Evolutionary conservation across 2,888 invertebrate genomes (phyloP), one percentile per base, ranked within the genome.

Genomic region (Augochlorella aurata): DNA sequence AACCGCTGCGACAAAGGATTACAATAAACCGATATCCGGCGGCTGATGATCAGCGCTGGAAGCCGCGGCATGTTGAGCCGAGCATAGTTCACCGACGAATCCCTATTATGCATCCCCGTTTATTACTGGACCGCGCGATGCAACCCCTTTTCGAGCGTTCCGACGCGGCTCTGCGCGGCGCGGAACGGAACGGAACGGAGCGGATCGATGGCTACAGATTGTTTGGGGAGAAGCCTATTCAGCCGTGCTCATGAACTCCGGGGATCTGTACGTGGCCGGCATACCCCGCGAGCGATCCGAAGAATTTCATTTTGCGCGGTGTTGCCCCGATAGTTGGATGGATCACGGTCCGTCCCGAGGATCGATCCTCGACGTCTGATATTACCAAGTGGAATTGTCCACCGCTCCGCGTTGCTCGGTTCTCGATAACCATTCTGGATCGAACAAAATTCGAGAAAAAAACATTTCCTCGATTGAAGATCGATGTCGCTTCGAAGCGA

Each of bases 21-120:
- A 71, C 74, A 49, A 73, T 78, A 81, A 86, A 84, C 84, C 84
- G 85, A 88, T 88, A 88, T 79, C 77, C 84, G 69, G 77, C 81
- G 82, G 80, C 80, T 85, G 77, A 76, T 85, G 83, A 88, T 88
- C 87, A 85, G 67, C 47, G 75, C 18, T 63, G 52, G 76, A 79
- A 77, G 66, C 86, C 54, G 74, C 54, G 78, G 73, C 79, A 75
- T 71, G 82, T 58, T 78, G 78, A 85, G 77, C 79, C 50, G 71
- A 70, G 77, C 68, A 85, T 79, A 84, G 79, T 81, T 86, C 77
- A 16, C 74, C 49, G 54, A 68, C 63, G 81, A 79, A 77, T 77
- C 75, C 47, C 78, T 77, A 67, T 67, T 83, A 74, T 74, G 76
- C 73, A 76, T 21, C 54, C 58, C 73, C 76, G 52, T 71, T 79